Conservation (phyloP, 2,113 vertebrate genomes). For the Isichthys henryi region DNA sequence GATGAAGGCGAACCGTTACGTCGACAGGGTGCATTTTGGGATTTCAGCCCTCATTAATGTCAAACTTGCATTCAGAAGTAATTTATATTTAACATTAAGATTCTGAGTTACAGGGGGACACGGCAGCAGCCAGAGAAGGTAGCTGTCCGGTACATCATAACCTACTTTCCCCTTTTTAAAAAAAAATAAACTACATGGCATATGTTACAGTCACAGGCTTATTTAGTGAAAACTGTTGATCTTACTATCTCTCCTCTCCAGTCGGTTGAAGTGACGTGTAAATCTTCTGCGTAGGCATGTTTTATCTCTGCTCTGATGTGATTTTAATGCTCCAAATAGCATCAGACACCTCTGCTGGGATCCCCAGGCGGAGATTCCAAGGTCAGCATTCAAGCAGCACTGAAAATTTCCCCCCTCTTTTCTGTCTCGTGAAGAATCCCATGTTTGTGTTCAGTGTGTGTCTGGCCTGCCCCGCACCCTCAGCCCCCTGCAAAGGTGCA, state of each 20-base stretch:
- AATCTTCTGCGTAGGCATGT: background rate
- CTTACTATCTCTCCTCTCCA: background rate
- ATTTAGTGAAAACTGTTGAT: background rate
- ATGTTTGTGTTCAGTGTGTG: background rate
- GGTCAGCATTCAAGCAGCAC: slow-evolving; percentile 3
- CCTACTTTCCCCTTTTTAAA: background rate
- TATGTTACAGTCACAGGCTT: background rate
- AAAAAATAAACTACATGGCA: too few species aligned
- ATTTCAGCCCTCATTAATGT: background rate
- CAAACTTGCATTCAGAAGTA: background rate
- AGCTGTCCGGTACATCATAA: background rate
- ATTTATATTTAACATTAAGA: background rate
- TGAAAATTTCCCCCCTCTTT: background rate
- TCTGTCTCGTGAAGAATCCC: background rate
- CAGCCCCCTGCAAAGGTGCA: background rate
- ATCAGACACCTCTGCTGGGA: slow-evolving; percentile 3
- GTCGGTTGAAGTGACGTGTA: background rate
- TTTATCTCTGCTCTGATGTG: slow-evolving; percentile 14
- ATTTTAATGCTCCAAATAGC: slow-evolving; percentile 13
- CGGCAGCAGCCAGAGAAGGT: too few species aligned
- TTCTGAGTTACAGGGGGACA: background rate
- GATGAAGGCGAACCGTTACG: background rate
- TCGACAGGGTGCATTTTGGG: background rate
- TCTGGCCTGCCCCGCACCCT: background rate
- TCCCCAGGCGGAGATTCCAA: slow-evolving; percentile 6